phyloP scores from a whole-genome alignment of 1,140 invertebrate species.

The Drosophila bocki region DNA sequence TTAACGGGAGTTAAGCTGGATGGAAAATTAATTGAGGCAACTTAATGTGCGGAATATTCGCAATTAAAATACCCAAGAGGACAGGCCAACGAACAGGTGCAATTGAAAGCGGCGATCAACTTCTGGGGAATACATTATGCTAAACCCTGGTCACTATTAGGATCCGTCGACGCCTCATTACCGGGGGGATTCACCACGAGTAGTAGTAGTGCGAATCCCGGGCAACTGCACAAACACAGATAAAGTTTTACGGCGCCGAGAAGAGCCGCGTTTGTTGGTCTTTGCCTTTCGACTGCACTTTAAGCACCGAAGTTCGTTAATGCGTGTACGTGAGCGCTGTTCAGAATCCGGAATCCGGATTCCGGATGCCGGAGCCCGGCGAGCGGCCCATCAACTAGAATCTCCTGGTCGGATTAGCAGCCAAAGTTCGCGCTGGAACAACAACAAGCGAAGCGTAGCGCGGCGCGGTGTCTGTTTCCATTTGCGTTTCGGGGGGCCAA shows the following conservation, averaged over 20 bases:
- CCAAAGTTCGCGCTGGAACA: conserved; percentile 31
- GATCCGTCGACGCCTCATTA: conserved; percentile 41
- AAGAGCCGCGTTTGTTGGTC: conserved; percentile 20
- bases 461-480: conserved; percentile 46
- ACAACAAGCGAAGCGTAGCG: background rate
- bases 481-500: conserved; percentile 37
- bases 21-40: conserved; percentile 57
- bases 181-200: background rate
- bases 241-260: conserved; percentile 54
- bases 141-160: conserved; percentile 35
- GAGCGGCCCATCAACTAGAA: conserved; percentile 37
- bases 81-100: background rate
- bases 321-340: conserved; percentile 77
- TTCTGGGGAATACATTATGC: conserved; percentile 42
- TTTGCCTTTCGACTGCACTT: conserved; percentile 75
- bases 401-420: conserved; percentile 20
- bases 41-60: conserved; percentile 46
- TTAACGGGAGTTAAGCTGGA: conserved; percentile 61
- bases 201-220: background rate
- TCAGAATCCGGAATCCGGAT: conserved; percentile 35
- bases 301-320: conserved; percentile 79
- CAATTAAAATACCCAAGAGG: conserved; percentile 29
- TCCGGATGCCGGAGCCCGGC: conserved; percentile 5
- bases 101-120: conserved; percentile 15
- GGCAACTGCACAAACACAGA: conserved; percentile 62